These are phyloP conservation scores for Hermaeophaga mercurialis DNA, from an alignment of 2,888 invertebrate genomes.

Conservation along the genomic window DNA sequence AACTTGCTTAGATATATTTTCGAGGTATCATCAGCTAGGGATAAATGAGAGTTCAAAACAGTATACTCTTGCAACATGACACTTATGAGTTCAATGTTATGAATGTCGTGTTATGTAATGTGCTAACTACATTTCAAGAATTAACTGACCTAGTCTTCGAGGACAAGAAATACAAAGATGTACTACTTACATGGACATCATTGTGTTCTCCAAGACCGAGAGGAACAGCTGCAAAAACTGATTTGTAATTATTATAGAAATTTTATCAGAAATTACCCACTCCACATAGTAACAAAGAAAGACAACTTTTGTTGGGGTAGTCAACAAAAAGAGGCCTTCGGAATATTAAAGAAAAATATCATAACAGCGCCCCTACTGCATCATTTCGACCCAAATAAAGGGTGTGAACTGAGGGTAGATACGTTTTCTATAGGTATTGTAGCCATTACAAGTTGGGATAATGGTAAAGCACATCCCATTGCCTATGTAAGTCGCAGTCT, in stretches of 20 bases:
- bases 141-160: slow-evolving; percentile 32
- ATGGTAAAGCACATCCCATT: background rate
- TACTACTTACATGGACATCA: slow-evolving; percentile 34
- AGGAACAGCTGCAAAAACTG: background rate
- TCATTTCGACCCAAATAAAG: background rate
- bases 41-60: background rate
- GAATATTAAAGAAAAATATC: background rate
- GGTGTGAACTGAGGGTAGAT: background rate
- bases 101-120: slow-evolving; percentile 38
- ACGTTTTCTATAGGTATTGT: background rate
- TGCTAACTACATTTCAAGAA: slow-evolving; percentile 37
- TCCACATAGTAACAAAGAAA: background rate
- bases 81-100: slow-evolving; percentile 36
- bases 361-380: background rate
- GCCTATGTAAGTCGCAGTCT: background rate
- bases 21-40: background rate
- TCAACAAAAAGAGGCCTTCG: background rate
- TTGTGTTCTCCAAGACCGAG: background rate
- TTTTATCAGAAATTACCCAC: background rate
- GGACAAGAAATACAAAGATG: slow-evolving; percentile 2
- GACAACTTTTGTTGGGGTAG: background rate
- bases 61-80: background rate
- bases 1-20: background rate
- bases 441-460: background rate
- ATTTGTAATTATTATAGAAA: background rate